phyloP scores from a whole-genome alignment of 2,797 vertebrate genomes.

The Intellagama lesueurii region DNA sequence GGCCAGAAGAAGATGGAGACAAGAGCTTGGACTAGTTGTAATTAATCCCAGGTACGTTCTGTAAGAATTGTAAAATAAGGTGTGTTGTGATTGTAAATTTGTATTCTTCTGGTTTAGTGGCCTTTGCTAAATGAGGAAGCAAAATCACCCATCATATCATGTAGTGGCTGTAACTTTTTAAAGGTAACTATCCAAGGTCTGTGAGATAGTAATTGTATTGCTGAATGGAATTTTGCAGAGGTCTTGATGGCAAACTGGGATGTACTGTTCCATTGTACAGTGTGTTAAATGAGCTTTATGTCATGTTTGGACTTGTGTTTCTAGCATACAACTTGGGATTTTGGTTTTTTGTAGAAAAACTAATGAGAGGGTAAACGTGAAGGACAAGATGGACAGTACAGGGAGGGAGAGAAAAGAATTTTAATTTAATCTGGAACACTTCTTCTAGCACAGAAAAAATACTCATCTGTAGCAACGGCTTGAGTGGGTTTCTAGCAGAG shows the following conservation, averaged over 20 bases:
- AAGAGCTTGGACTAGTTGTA: not conserved
- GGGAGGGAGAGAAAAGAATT: conserved; percentile 15
- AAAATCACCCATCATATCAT: too few relatives aligned
- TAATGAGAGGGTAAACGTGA: conserved; percentile 34
- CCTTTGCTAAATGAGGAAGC: too few relatives aligned
- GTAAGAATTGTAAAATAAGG: too few relatives aligned
- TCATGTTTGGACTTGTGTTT: not conserved
- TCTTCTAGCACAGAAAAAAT: conserved; percentile 10
- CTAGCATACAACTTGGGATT: not conserved
- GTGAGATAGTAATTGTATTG: not conserved
- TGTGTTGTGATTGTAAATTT: too few relatives aligned
- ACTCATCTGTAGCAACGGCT: conserved; percentile 25
- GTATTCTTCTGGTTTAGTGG: too few relatives aligned
- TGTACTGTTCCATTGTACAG: too few relatives aligned
- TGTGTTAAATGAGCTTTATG: not conserved
- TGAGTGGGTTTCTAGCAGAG: conserved; percentile 46
- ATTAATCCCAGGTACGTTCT: too few relatives aligned
- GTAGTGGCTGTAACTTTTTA: too few relatives aligned
- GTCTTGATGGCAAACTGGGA: not conserved
- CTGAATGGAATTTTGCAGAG: not conserved
- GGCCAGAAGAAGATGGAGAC: not conserved
- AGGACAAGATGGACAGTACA: not conserved
- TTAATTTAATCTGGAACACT: conserved; percentile 51
- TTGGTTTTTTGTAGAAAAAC: not conserved
- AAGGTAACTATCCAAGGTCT: too few relatives aligned